Base-by-base conservation (phyloP, 2,113 vertebrate genomes). In the Amphiprion percula region DNA sequence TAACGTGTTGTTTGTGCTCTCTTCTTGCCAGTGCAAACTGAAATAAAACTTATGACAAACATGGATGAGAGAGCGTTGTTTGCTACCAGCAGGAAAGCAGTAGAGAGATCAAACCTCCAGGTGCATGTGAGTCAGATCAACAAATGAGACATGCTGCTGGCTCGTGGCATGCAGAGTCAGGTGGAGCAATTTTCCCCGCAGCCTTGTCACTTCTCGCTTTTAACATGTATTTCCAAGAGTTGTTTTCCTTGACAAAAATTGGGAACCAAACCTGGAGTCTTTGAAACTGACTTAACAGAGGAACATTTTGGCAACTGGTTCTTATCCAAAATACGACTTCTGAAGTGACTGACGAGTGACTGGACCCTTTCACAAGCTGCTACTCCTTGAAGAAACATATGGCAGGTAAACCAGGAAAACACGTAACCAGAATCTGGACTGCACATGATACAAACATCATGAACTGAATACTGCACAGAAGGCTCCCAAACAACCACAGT, bases 81-180 rank as follows among this genome's bases (percentile, higher is more conserved):
- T 87, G 72, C 50, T 54, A 85, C 62, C 72, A 69, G 79, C 66
- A 59, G 63, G 77, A 71, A 60, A 53, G 67, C 59, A 75, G 46
- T n/a, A 58, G 59, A 68, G 37, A 49, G 69, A 84, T 83, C 83
- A 80, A 74, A 75, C 67, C 73, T 82, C 68, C 87, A 83, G 87
- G 85, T 90, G 86, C 41, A 14, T 33, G 50, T 1, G 80, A 83
- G 59, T 70, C 74, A 85, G 78, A 87, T 87, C 85, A 84, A 70
- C 65, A 76, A 87, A 80, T 67, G 58, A 82, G 82, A 82, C 50
- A 5, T 37, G 10, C 74, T 19, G 82, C 79, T 84, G 79, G 66
- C 72, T 89, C 3, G 7, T 54, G 63, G 61, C 87, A 72, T 23
- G 84, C 74, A 33, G 83, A 83, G 80, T 84, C 82, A 87, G 84